These are phyloP conservation scores for Stercorarius parasiticus DNA, from an alignment of 2,113 vertebrate genomes.

Conservation along the genomic window DNA sequence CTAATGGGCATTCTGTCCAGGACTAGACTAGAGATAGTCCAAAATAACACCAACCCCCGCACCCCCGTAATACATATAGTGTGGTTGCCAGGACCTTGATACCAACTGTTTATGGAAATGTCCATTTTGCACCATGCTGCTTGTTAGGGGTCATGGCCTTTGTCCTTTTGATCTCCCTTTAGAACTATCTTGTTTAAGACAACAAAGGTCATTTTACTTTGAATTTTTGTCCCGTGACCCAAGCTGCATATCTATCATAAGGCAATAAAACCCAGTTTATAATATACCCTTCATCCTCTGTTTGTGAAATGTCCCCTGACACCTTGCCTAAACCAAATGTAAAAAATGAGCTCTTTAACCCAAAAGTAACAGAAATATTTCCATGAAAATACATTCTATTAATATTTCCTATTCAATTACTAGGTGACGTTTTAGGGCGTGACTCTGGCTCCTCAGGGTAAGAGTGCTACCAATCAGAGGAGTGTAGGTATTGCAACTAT, in stretches of 20 bases:
- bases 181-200: neutral
- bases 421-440: neutral
- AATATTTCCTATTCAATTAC: neutral
- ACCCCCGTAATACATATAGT: rapidly evolving
- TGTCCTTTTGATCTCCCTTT: neutral
- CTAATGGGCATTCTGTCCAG: neutral
- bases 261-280: neutral
- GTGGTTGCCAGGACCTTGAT: neutral
- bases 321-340: neutral
- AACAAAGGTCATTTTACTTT: neutral
- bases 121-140: neutral
- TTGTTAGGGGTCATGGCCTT: neutral
- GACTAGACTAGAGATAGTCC: neutral
- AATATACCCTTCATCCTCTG: neutral
- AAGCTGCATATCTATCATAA: neutral
- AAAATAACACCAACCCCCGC: neutral
- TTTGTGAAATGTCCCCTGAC: neutral
- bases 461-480: neutral
- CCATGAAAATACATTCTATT: neutral
- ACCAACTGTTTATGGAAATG: neutral
- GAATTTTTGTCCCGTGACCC: neutral
- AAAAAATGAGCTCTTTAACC: neutral
- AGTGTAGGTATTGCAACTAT: neutral
- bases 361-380: neutral
- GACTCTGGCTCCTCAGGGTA: neutral